Base-by-base conservation (phyloP, 1,140 invertebrate genomes). In the Fopius arisanus region DNA sequence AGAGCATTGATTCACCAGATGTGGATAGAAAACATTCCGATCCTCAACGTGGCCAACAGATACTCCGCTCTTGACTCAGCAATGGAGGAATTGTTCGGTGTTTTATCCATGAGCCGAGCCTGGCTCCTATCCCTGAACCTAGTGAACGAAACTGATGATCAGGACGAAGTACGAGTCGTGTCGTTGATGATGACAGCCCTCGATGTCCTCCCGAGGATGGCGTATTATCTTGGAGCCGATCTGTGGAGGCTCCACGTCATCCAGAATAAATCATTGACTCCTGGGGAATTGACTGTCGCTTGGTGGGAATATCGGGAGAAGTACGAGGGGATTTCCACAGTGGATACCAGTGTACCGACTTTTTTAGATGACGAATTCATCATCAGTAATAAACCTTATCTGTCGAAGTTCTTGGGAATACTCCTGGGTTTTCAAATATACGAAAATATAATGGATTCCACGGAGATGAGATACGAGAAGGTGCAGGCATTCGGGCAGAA, bases 211-310 rank as follows among this genome's bases (percentile, higher is more conserved):
- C 85, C 85, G 9, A 72, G 90, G 72, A 82, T 92, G 77, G 87
- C 90, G 43, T 91, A 90, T 79, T 92, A 91, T 75, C 79, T 90
- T n/a, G 84, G 88, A 9, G 90, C 86, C 1, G 91, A 92, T 74
- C 85, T 86, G 76, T 91, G 91, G 91, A 88, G 91, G 79, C 79
- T 91, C 19, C 84, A 90, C 72, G 82, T 89, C 40, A 79, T 91
- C n/a, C 84, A 86, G 80, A 86, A 88, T 51, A 83, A 82, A 79
- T 76, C 76, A 86, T 80, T 76, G 85, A 80, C 79, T 72, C 78
- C 1, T n/a, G 77, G 51, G 70, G 81, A 83, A 59, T 66, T 85
- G 28, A 54, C 74, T 6, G 59, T 74, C 21, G 79, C 82, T 80
- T 87, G 88, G 88, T 81, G 88, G 87, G 37, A 88, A 80, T 82